These are phyloP conservation scores for Phacellophora camtschatica DNA, from an alignment of 30 jellyfish, hydroid and myxozoan species.

Conservation along the genomic window DNA sequence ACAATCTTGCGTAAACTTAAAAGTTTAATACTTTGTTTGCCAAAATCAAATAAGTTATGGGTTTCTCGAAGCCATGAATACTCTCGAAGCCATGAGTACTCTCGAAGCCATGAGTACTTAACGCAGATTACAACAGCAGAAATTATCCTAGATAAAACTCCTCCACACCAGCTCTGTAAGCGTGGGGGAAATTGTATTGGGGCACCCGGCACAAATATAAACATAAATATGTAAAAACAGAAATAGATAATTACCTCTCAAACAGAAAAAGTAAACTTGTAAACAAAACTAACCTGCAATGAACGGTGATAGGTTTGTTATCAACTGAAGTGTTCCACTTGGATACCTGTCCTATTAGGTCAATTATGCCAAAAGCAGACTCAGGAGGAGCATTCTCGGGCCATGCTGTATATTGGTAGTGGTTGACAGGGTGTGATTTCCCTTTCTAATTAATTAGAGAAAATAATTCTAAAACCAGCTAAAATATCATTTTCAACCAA, in stretches of 20 bases:
- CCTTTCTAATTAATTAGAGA: conserved; percentile 60
- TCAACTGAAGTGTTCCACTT: conserved; percentile 78
- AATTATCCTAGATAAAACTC: no score
- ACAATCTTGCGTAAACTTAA: no score
- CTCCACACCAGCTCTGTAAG: no score
- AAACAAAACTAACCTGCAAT: conserved; percentile 82
- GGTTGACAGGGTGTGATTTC: conserved; percentile 78
- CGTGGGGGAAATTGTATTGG: no score
- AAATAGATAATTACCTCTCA: not conserved
- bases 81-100: no score
- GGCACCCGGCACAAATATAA: no score
- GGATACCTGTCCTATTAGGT: conserved; percentile 93
- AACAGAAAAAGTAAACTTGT: not conserved
- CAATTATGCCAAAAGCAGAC: conserved; percentile 89
- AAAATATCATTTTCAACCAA: no score
- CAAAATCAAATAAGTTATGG: no score
- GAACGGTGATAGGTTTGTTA: conserved; percentile 73
- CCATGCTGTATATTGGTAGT: conserved; percentile 96
- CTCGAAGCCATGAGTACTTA: no score
- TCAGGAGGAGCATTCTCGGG: conserved; percentile 97
- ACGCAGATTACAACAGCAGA: no score
- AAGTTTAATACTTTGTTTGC: no score
- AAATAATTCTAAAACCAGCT: not conserved
- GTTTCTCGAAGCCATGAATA: no score
- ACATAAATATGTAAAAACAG: not conserved